phyloP scores from a whole-genome alignment of 1,140 invertebrate genomes.

The Psilanteris sp. region DNA sequence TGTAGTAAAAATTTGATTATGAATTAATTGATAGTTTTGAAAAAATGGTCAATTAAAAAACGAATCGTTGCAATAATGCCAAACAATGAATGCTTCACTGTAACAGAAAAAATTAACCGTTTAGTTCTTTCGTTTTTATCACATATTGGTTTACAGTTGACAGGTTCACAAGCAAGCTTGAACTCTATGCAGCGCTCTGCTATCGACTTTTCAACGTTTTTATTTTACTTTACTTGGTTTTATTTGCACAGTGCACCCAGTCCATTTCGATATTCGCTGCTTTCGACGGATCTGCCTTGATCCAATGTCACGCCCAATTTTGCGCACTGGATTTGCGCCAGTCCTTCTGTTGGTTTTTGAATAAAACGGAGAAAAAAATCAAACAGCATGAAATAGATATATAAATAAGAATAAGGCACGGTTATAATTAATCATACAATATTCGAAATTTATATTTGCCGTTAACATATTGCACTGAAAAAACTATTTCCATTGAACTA shows the following conservation, averaged over 20 bases:
- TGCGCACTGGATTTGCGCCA: constrained; percentile 58
- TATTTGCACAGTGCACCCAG: constrained; percentile 38
- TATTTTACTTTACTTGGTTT: constrained; percentile 51
- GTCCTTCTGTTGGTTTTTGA: constrained; percentile 54
- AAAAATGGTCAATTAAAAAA: no score
- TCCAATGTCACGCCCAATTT: constrained; percentile 63
- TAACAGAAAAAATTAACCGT: constrained; percentile 7
- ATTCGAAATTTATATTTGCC: no score
- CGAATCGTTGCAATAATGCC: no score
- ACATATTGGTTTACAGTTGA: constrained; percentile 49
- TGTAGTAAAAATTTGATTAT: no score
- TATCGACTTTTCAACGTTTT: constrained; percentile 60
- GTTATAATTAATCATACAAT: constrained; percentile 24
- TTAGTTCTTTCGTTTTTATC: not conserved
- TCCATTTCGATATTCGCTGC: constrained; percentile 60
- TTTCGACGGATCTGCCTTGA: constrained; percentile 56
- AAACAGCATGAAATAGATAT: constrained; percentile 50
- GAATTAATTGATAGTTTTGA: no score
- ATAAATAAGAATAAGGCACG: constrained; percentile 41
- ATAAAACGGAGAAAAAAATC: constrained; percentile 49
- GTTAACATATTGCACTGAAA: no score
- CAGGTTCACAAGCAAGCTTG: constrained; percentile 25
- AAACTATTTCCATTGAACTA: no score
- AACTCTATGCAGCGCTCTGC: constrained; percentile 23
- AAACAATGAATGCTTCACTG: constrained; percentile 27